Conservation (phyloP, 2,888 invertebrate species). For the Campoplex nolae region DNA sequence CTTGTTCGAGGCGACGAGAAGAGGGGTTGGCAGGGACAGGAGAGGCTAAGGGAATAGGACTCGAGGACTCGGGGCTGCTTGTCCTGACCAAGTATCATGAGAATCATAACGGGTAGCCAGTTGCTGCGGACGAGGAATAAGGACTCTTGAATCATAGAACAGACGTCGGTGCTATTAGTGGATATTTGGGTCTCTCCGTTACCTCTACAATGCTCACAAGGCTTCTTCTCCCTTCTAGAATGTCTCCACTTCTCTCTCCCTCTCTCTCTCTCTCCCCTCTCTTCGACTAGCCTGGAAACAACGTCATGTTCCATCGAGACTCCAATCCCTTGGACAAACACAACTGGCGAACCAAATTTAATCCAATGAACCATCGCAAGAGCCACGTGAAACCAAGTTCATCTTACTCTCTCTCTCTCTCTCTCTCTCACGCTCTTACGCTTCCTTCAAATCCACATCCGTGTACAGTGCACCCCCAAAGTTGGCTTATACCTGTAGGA, state of each 20-base stretch:
- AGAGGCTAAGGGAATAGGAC: not conserved
- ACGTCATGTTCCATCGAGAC: conserved; percentile 25
- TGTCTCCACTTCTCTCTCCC: not conserved
- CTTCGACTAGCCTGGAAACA: conserved; percentile 14
- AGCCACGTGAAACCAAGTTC: conserved; percentile 1
- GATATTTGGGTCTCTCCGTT: conserved; percentile 27
- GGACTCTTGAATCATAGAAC: conserved; percentile 24
- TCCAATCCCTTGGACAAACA: conserved; percentile 18
- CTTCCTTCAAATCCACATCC: not conserved
- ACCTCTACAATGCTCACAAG: not conserved
- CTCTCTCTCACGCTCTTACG: not conserved
- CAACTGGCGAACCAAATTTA: conserved; percentile 51
- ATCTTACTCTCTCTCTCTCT: not conserved
- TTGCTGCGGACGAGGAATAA: conserved; percentile 28
- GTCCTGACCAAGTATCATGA: conserved; percentile 68
- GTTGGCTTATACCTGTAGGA: not conserved
- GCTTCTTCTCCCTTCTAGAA: not conserved
- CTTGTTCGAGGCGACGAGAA: conserved; percentile 9
- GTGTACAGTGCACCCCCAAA: not conserved
- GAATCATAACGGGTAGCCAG: conserved; percentile 37
- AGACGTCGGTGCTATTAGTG: conserved; percentile 29
- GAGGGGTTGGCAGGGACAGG: not conserved
- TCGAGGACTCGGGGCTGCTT: conserved; percentile 55
- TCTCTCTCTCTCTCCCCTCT: not conserved
- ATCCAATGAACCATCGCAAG: conserved; percentile 36